Evolutionary conservation across 2,113 vertebrate species (phyloP), one percentile per base, ranked within the genome.

Genomic region (Coptodon rendalli): DNA sequence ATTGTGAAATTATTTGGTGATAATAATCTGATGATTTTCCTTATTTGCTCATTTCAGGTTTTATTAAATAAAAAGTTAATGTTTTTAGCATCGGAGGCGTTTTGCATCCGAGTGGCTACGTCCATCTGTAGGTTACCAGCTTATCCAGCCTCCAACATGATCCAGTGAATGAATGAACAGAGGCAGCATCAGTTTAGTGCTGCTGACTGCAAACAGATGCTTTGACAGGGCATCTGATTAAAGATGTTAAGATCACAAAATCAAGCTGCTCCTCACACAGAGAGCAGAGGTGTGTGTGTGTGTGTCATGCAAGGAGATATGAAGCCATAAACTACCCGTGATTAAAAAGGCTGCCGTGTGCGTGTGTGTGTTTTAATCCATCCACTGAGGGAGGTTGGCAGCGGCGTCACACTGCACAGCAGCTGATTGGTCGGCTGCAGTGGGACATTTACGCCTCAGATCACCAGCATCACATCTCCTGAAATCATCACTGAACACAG

Each of bases 181-280:
- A 27, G 22, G 36, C 36, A 76, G 56, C 24, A 57, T 63, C 40
- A 54, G 12, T 13, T 81, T 45, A 16, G 16, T 3, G 27, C 63
- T 40, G 50, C 71, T 71, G 82, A 50, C 86, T 52, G 29, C 29
- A 80, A 22, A 86, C 92, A 93, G 90, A 91, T 91, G 88, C 83
- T 13, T 38, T 89, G 81, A 66, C 78, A 38, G 1, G 11, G 53
- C 57, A 80, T 87, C 87, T 87, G 84, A 81, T 86, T 86, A 89
- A 76, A 90, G 80, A 90, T 76, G 83, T 76, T 17, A 9, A 63
- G 16, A 9, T 13, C 17, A n/a, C 27, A 59, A 84, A 48, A 14
- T n/a, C 12, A 0, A 5, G 12, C 43, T 1, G 29, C 17, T 78
- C 7, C 17, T 17, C 38, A 5, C 19, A 36, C 9, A 59, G 78